Percentiles rank a stretch among this genome's conserved stretches.
phyloP scores from a whole-genome alignment of 2,797 vertebrate species.

The Gallinago nigripennis region DNA sequence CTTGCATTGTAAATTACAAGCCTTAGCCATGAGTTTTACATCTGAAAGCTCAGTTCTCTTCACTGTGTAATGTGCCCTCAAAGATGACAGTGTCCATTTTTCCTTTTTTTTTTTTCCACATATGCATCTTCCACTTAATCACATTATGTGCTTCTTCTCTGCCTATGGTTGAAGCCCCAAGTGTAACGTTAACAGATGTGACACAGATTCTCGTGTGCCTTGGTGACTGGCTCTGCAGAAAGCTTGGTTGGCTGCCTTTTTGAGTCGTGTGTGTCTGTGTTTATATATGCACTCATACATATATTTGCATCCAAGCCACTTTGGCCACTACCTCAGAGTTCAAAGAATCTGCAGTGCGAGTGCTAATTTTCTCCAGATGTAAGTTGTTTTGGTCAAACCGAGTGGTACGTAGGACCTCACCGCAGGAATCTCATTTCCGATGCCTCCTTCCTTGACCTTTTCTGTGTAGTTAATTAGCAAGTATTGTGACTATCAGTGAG shows the following conservation, averaged over 20 bases:
- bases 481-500: not conserved
- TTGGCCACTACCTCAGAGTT: conserved; percentile 27
- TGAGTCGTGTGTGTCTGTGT: not conserved
- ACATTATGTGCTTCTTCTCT: not conserved
- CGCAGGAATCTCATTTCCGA: conserved; percentile 40
- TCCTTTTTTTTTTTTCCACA: not conserved
- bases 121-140: not conserved
- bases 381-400: conserved; percentile 43
- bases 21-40: conserved; percentile 14
- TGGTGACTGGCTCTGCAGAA: not conserved
- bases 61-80: not conserved
- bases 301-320: conserved; percentile 30
- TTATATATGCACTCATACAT: not conserved
- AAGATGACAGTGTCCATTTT: not conserved
- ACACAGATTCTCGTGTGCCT: not conserved
- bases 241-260: not conserved
- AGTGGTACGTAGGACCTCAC: not conserved
- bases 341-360: conserved; percentile 12
- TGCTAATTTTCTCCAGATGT: conserved; percentile 58
- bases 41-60: conserved; percentile 9
- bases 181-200: not conserved
- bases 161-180: not conserved
- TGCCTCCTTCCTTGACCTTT: conserved; percentile 42
- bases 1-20: not conserved
- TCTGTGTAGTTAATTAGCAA: conserved; percentile 24